Percentiles rank a stretch among this genome's conserved stretches.
Conservation (phyloP, 2,888 invertebrate genomes). For the Parthenolecanium corni region DNA sequence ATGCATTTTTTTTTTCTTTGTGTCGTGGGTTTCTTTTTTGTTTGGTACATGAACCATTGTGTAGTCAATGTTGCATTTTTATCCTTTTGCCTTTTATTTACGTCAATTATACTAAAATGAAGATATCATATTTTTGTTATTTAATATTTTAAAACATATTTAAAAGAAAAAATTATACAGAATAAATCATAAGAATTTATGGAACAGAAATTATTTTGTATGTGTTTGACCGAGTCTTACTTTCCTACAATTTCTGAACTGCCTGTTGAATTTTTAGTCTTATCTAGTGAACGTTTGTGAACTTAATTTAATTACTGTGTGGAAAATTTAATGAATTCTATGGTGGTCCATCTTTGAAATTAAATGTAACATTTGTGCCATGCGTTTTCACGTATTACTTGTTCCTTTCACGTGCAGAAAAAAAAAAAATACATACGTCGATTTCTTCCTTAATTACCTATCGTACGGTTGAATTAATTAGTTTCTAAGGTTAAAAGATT, state of each 20-base stretch:
- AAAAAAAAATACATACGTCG: background rate
- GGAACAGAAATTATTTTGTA: constrained; percentile 10
- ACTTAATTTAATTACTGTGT: too few species aligned
- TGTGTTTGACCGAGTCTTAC: constrained; percentile 13
- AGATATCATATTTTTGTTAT: constrained; percentile 24
- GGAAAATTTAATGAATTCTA: too few species aligned
- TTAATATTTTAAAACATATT: background rate
- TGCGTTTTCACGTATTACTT: background rate
- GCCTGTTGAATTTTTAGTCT: background rate
- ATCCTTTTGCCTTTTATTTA: constrained; percentile 15
- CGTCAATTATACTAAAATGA: constrained; percentile 24
- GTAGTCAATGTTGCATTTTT: constrained; percentile 28
- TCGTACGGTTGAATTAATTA: constrained; percentile 26
- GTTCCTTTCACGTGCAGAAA: constrained; percentile 1
- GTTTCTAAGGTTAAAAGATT: constrained; percentile 22
- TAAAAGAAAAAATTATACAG: background rate
- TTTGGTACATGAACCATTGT: constrained; percentile 13
- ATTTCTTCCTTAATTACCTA: background rate
- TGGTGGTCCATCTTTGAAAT: background rate
- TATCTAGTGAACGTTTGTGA: too few species aligned
- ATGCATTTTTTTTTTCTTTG: constrained; percentile 25
- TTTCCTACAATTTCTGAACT: constrained; percentile 21
- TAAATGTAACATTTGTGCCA: background rate
- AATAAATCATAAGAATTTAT: background rate
- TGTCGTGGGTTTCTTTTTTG: constrained; percentile 2